A percentile compares a stretch with the other conserved stretches of the same genome.
Evolutionary conservation across 1,140 invertebrate genomes (phyloP).

Genomic region (Sminthurides bifidus): DNA sequence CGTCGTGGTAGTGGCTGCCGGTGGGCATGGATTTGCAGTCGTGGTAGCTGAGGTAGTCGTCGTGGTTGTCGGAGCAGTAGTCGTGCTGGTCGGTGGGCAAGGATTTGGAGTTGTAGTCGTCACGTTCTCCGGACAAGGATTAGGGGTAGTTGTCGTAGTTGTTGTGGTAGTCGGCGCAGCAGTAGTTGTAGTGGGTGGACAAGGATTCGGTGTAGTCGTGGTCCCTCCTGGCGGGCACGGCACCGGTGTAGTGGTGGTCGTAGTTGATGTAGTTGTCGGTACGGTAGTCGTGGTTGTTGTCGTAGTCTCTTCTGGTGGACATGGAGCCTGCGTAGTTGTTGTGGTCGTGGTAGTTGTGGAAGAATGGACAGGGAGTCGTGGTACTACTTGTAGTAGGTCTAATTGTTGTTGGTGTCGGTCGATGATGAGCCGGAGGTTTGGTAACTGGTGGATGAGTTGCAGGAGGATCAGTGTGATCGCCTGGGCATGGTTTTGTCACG

Average conservation of each 20-base stretch:
- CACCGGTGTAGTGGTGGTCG: background rate
- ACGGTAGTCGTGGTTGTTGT: background rate
- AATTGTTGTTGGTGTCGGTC: background rate
- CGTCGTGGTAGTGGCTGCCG: background rate
- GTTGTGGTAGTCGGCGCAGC: background rate
- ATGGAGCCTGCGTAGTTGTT: background rate
- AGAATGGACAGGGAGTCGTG: background rate
- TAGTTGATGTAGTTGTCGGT: background rate
- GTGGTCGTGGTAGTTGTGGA: background rate
- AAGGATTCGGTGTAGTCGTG: background rate
- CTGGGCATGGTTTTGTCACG: background rate
- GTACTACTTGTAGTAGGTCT: background rate
- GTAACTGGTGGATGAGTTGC: background rate
- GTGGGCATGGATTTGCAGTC: background rate
- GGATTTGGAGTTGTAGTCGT: background rate
- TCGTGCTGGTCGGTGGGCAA: no score
- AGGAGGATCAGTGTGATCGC: background rate
- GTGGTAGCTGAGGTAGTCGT: background rate
- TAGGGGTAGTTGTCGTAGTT: background rate
- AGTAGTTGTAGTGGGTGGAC: background rate
- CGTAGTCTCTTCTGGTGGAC: background rate
- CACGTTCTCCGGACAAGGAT: no score
- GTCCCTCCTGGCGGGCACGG: background rate
- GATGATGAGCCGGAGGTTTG: background rate
- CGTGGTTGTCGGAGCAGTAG: background rate